Base-by-base conservation (phyloP, 2,888 invertebrate genomes). In the Plagodis dolabraria region DNA sequence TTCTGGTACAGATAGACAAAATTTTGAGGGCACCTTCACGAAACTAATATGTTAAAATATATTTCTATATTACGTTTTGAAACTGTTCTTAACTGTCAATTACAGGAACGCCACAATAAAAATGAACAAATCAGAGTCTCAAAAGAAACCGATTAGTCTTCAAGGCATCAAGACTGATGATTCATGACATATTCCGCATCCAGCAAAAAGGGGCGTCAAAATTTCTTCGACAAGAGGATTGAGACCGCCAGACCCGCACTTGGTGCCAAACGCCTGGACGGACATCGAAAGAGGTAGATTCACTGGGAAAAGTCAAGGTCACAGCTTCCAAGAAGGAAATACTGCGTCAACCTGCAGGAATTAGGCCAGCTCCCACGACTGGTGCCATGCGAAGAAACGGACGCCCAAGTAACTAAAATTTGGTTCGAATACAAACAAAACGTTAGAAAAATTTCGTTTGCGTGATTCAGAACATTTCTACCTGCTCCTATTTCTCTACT, bases 301-400 rank as follows among this genome's bases (percentile, higher is more conserved):
- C 77, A 82, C 82, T 85, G 82, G 82, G 72, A 54, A 44, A 67
- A 61, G 49, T 71, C 67, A 73, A 65, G 64, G 64, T 60, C 62
- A 65, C 57, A 43, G n/a, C 67, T 73, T 68, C 69, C 48, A 53
- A 62, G 60, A 61, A 63, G 60, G 47, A 38, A 34, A 34, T 34
- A 60, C 60, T 47, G 57, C 51, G 50, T 50, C 22, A 54, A 43
- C 34, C 49, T 57, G 10, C 33, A 50, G 80, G 84, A 87, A 6
- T 86, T 65, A 64, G 61, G 57, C 83, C 86, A 89, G 91, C 80
- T 86, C 87, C 83, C 66, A 52, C 2, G 0, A 82, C 91, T 89
- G 87, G 84, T 76, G 85, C 47, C 75, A 85, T 85, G 85, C 83
- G 89, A 78, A 90, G 92, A 89, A 78, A 89, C 83, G 90, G 91